These are phyloP conservation scores for Drosophila nr. medialis DNA, from an alignment of 2,888 invertebrate genomes.

Conservation along the genomic window DNA sequence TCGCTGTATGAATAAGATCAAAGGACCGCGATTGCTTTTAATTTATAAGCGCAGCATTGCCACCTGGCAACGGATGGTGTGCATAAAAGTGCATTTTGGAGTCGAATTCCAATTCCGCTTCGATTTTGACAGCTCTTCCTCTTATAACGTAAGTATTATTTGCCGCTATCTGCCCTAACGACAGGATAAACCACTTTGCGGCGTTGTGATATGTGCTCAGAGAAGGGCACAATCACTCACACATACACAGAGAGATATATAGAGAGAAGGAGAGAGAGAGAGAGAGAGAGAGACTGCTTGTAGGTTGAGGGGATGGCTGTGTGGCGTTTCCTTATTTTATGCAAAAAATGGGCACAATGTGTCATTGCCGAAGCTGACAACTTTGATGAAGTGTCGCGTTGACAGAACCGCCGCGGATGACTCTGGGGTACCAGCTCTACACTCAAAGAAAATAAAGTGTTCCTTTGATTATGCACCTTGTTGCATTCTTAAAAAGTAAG, in stretches of 20 bases:
- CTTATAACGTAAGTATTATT: slow-evolving; percentile 17
- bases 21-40: background rate
- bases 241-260: too few species aligned
- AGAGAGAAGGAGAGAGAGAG: background rate
- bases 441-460: background rate
- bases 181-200: slow-evolving; percentile 73
- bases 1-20: background rate
- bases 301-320: too few species aligned
- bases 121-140: slow-evolving; percentile 4
- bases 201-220: slow-evolving; percentile 16
- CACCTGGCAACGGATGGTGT: background rate
- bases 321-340: slow-evolving; percentile 57
- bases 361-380: slow-evolving; percentile 73
- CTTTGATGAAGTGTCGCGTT: slow-evolving; percentile 69
- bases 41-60: background rate
- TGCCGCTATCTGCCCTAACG: slow-evolving; percentile 38
- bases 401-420: slow-evolving; percentile 51
- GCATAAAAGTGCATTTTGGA: slow-evolving; percentile 15
- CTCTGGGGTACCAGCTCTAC: slow-evolving; percentile 8
- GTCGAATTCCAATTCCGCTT: background rate
- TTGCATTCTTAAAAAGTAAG: background rate
- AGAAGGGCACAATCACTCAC: background rate
- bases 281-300: background rate
- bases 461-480: background rate
- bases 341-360: slow-evolving; percentile 79